phyloP scores from a whole-genome alignment of 2,113 vertebrate genomes.

The Melanerpes formicivorus region DNA sequence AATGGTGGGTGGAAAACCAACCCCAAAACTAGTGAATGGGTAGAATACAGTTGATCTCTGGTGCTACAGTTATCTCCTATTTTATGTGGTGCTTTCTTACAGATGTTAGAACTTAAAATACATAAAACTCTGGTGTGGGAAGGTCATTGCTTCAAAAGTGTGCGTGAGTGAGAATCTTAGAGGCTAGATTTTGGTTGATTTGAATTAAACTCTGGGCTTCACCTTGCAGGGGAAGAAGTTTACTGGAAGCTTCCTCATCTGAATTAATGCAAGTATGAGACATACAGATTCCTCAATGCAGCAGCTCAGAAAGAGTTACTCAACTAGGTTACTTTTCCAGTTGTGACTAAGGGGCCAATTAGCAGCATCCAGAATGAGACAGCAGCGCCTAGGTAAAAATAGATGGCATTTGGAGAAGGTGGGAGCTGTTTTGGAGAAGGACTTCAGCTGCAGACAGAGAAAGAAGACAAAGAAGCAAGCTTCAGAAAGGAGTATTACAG shows the following conservation, averaged over 20 bases:
- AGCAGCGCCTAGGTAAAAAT: conserved; percentile 54
- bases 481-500: not conserved
- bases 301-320: conserved; percentile 57
- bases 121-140: not conserved
- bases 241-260: not conserved
- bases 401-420: conserved; percentile 67
- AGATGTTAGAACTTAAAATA: not conserved
- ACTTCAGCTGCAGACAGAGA: conserved; percentile 18
- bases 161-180: not conserved
- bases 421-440: conserved; percentile 31
- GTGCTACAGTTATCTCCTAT: not conserved
- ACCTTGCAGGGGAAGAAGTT: not conserved
- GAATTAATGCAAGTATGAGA: not conserved
- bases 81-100: not conserved
- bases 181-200: not conserved
- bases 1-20: not conserved
- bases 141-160: not conserved
- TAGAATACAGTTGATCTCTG: not conserved
- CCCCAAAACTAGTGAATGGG: not conserved
- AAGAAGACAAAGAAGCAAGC: not conserved
- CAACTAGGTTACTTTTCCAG: conserved; percentile 54
- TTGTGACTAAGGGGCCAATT: conserved; percentile 69
- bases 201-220: not conserved
- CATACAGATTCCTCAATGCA: not conserved
- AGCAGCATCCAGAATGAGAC: conserved; percentile 58